Percentiles rank a stretch among this genome's conserved stretches.
phyloP scores from a whole-genome alignment of 1,140 invertebrate genomes.

The Aleiodes sp. region DNA sequence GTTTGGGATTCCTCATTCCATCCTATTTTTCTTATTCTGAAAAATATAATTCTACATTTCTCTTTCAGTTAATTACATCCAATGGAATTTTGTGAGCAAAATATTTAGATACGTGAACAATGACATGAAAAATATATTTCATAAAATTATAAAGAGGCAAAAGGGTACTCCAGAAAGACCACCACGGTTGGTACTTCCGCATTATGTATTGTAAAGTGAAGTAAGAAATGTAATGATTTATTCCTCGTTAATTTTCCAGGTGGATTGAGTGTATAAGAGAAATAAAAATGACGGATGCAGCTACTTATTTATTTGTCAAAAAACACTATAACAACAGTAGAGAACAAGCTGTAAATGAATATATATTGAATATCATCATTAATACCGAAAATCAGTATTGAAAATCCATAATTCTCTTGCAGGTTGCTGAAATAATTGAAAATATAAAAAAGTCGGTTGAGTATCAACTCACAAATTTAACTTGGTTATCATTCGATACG shows the following conservation, averaged over 20 bases:
- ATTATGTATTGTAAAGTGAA: no score
- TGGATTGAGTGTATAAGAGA: neutral
- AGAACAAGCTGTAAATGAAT: neutral
- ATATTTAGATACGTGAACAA: constrained; percentile 20
- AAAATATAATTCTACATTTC: neutral
- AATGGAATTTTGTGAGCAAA: constrained; percentile 29
- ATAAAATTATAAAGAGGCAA: neutral
- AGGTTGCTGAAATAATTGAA: constrained; percentile 17
- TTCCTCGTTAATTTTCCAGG: neutral
- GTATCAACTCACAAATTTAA: constrained; percentile 23
- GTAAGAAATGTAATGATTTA: neutral
- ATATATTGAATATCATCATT: no score
- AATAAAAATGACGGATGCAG: neutral
- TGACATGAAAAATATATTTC: neutral
- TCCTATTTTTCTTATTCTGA: no score
- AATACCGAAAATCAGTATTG: no score
- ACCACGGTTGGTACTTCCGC: no score
- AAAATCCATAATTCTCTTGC: no score
- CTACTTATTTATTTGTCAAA: neutral
- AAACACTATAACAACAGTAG: neutral
- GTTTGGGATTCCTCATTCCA: no score
- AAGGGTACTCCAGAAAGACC: neutral
- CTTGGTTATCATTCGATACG: constrained; percentile 73
- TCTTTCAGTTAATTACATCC: constrained; percentile 33
- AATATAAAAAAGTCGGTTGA: constrained; percentile 18